A percentile compares a stretch with the other conserved stretches of the same genome.
Evolutionary conservation across 2,797 vertebrate species (phyloP).

Genomic region (Thaleichthys pacificus): DNA sequence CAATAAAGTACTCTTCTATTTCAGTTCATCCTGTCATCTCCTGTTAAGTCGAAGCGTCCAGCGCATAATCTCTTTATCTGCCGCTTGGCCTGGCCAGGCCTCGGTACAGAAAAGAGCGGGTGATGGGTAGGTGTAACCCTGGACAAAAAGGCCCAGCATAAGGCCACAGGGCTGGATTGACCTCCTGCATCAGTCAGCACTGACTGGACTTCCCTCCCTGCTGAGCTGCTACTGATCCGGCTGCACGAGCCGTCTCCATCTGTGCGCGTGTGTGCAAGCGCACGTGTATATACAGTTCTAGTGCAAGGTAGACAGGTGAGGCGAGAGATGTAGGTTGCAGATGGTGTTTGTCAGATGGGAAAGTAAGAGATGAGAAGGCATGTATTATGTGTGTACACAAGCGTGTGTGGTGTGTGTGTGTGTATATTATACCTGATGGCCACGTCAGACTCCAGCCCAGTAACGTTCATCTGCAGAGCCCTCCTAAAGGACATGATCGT

Average conservation of each 20-base stretch:
- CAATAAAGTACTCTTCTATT: background rate
- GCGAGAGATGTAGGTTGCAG: background rate
- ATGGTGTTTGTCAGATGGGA: background rate
- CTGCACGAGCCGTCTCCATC: background rate
- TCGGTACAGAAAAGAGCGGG: no score
- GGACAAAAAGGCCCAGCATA: background rate
- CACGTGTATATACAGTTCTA: background rate
- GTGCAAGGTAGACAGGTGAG: background rate
- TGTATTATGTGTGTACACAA: background rate
- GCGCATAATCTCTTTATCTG: background rate
- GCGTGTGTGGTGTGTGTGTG: slow-evolving; percentile 6
- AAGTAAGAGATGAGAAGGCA: background rate
- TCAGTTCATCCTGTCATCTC: slow-evolving; percentile 40
- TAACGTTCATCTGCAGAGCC: slow-evolving; percentile 86
- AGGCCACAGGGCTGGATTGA: slow-evolving; percentile 24
- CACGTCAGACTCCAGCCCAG: slow-evolving; percentile 87
- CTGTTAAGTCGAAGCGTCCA: slow-evolving; percentile 30
- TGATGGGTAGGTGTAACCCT: background rate
- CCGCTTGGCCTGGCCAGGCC: background rate
- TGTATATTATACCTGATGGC: slow-evolving; percentile 79
- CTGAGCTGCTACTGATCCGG: background rate
- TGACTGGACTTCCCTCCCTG: background rate
- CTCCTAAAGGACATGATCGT: slow-evolving; percentile 93
- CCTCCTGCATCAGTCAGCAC: slow-evolving; percentile 4
- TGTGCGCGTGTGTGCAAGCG: background rate